Evolutionary conservation across 2,797 vertebrate genomes (phyloP), one percentile per base, ranked within the genome.

Genomic region (Scleropages formosus): DNA sequence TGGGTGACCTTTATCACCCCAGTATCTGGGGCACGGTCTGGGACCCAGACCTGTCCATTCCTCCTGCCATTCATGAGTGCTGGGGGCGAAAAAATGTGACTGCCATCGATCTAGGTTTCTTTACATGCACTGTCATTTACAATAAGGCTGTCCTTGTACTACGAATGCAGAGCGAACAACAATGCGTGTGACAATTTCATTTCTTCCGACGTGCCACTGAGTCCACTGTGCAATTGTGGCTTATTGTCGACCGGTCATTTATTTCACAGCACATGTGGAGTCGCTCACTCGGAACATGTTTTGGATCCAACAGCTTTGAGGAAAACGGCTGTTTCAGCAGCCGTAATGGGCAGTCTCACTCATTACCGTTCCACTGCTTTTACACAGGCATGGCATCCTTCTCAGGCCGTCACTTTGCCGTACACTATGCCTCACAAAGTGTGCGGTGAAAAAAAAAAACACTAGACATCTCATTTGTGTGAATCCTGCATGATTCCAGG

Each of bases 241-340:
- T 69, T 44, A 47, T 73, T 73, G 79, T 81, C 68, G 79, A 76
- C 76, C 76, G 16, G 72, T 67, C 61, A 78, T 68, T 78, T 39
- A 82, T 87, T 85, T 82, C 83, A 84, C 79, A 58, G 79, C 74
- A 77, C 78, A 77, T 77, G 78, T 61, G 46, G 69, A 78, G 82
- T 58, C 67, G 77, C 76, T 85, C 82, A 84, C 74, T 78, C 20
- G 78, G 79, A 80, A 22, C 26, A 44, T 39, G 44, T 24, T 75
- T 49, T 62, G 27, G 65, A 15, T 46, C 74, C 69, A 63, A 76
- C 62, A 24, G 62, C 77, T 72, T 65, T 77, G 70, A 58, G 46
- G 39, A 72, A 15, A 73, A 85, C 77, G 79, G 53, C 76, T 75
- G 71, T 22, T 44, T 58, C 63, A 72, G 62, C 12, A 20, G 58